These are phyloP conservation scores for Microcebus griseorufus DNA, from an alignment of 2,113 vertebrate genomes.

Conservation along the genomic window DNA sequence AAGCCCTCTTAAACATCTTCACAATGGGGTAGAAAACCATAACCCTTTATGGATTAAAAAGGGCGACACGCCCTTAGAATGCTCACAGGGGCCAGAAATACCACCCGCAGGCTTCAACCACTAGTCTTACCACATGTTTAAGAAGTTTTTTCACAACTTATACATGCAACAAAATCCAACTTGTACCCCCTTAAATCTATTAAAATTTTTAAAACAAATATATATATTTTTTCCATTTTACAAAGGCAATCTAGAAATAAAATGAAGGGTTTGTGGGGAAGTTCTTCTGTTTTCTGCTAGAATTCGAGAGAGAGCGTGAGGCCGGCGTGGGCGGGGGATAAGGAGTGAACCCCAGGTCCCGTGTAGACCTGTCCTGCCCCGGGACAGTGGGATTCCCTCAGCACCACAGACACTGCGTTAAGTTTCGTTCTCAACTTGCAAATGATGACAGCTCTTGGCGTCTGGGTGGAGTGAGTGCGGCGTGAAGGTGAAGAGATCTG, in stretches of 20 bases:
- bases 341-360: too few species aligned
- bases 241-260: neutral
- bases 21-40: neutral
- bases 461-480: neutral
- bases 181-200: too few species aligned
- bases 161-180: too few species aligned
- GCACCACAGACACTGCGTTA: fast-evolving
- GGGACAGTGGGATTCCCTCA: fast-evolving
- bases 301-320: neutral
- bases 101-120: neutral
- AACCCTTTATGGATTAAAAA: fast-evolving
- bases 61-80: neutral
- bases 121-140: too few species aligned
- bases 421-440: neutral
- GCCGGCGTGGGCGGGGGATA: neutral
- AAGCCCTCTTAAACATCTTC: too few species aligned
- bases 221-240: neutral
- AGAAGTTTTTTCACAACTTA: too few species aligned
- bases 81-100: fast-evolving
- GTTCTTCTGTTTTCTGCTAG: neutral
- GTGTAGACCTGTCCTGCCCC: fast-evolving
- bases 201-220: too few species aligned
- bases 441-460: neutral
- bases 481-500: too few species aligned
- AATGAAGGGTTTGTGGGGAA: fast-evolving